Percentiles rank a stretch among this genome's conserved stretches.
These are phyloP conservation scores for Microcebus tavaratra DNA, from an alignment of 2,113 vertebrate species.

Conservation along the genomic window DNA sequence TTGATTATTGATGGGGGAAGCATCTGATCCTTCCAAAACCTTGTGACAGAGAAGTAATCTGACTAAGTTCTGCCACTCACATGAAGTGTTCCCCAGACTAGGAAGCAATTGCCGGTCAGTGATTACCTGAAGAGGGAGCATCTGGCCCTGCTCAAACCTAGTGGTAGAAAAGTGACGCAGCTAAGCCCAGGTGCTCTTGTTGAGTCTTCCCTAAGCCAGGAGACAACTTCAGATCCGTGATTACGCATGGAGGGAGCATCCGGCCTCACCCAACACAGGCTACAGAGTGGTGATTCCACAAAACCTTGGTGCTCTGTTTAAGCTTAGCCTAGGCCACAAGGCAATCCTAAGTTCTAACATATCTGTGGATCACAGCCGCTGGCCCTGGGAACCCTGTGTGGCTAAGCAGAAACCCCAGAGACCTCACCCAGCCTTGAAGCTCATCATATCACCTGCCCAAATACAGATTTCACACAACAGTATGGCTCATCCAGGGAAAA, in stretches of 20 bases:
- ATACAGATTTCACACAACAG: neutral
- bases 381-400: neutral
- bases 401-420: neutral
- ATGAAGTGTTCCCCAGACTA: neutral
- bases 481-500: neutral
- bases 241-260: neutral
- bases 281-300: neutral
- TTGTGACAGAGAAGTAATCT: neutral
- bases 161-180: neutral
- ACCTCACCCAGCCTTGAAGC: neutral
- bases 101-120: neutral
- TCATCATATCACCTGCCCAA: neutral
- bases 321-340: neutral
- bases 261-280: neutral
- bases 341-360: neutral
- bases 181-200: neutral
- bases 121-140: neutral
- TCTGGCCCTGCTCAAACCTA: neutral
- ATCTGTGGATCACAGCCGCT: neutral
- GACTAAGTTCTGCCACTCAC: neutral
- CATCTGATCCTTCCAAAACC: neutral
- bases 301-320: neutral
- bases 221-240: neutral
- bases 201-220: neutral
- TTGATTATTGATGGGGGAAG: neutral